Evolutionary conservation across 2,888 invertebrate species (phyloP).

Genomic region (Esperia sulphurella): DNA sequence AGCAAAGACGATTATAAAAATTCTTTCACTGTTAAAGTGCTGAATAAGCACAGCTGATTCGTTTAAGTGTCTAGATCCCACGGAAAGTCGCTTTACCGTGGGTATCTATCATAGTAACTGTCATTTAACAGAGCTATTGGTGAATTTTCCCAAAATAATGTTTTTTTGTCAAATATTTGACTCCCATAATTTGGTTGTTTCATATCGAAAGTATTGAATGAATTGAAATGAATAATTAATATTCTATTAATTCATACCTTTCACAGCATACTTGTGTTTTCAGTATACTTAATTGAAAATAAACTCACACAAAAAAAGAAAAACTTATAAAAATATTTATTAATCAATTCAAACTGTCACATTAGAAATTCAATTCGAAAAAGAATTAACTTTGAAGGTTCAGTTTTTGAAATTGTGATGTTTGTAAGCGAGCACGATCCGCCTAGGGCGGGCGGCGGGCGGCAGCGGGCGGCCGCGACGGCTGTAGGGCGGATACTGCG

Average conservation of each 20-base stretch:
- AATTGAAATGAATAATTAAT: too few relatives aligned
- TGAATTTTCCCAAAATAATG: too few relatives aligned
- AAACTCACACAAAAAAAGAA: not conserved
- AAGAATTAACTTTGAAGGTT: not conserved
- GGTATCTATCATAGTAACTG: too few relatives aligned
- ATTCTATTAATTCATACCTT: not conserved
- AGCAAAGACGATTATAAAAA: too few relatives aligned
- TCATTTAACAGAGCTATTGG: too few relatives aligned
- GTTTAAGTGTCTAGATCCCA: too few relatives aligned
- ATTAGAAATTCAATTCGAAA: not conserved
- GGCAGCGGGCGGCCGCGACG: constrained; percentile 3
- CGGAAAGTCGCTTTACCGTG: too few relatives aligned
- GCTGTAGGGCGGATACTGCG: constrained; percentile 17
- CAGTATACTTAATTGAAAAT: not conserved
- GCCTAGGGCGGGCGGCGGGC: not conserved
- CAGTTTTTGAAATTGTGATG: not conserved
- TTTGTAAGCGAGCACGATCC: not conserved
- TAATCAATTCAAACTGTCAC: not conserved
- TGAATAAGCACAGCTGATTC: too few relatives aligned
- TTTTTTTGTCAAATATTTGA: too few relatives aligned
- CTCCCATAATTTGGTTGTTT: too few relatives aligned
- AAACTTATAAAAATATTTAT: not conserved
- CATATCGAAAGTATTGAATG: too few relatives aligned
- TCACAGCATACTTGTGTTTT: not conserved
- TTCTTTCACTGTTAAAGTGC: too few relatives aligned